A percentile compares a stretch with the other conserved stretches of the same genome.
Conservation (phyloP, 2,888 invertebrate genomes). For the Leucophenga maculata region DNA sequence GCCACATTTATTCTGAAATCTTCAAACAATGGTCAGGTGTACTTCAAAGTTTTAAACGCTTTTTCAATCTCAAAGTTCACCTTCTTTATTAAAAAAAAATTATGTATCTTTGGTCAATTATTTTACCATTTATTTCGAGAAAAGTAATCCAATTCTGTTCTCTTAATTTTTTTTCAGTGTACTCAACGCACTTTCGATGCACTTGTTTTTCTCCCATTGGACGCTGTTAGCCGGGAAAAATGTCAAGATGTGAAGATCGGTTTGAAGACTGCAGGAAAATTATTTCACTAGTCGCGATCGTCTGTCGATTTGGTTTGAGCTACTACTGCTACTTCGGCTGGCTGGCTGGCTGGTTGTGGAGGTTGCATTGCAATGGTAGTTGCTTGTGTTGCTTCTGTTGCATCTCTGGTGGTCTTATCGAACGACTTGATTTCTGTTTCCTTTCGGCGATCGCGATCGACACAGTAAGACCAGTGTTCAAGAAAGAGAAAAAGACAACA, state of each 20-base stretch:
- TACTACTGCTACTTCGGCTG: no score
- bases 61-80: no score
- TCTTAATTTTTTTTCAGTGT: neutral
- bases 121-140: neutral
- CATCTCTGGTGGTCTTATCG: constrained; percentile 61
- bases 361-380: constrained; percentile 18
- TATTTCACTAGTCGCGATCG: constrained; percentile 2
- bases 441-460: constrained; percentile 48
- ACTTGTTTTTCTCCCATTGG: neutral
- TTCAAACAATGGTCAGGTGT: no score
- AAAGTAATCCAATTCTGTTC: neutral
- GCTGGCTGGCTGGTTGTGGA: no score
- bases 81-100: no score
- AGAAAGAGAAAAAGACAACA: neutral
- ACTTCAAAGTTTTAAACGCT: no score
- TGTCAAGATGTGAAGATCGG: neutral
- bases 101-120: no score
- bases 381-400: constrained; percentile 46
- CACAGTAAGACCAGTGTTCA: constrained; percentile 29
- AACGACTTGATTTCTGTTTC: constrained; percentile 67
- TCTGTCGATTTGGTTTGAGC: no score
- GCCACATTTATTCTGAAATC: no score
- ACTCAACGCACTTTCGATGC: neutral
- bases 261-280: neutral
- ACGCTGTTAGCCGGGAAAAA: neutral